These are phyloP conservation scores for Lateolabrax maculatus DNA, from an alignment of 2,797 vertebrate species.

Conservation along the genomic window DNA sequence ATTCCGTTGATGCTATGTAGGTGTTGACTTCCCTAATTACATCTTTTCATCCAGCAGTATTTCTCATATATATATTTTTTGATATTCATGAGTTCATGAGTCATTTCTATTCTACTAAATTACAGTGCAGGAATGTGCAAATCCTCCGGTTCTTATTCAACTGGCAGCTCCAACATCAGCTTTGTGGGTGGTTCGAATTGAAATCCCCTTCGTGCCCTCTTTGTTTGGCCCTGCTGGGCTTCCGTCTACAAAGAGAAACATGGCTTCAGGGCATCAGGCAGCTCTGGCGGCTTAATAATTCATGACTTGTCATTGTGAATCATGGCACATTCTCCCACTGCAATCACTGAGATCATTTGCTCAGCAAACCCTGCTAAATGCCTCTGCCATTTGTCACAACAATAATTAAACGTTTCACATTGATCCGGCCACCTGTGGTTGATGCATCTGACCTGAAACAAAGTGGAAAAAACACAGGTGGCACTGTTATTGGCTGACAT, in stretches of 20 bases:
- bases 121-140: constrained; percentile 14
- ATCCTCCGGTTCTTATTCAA: constrained; percentile 16
- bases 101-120: constrained; percentile 18
- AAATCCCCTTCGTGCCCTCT: constrained; percentile 55
- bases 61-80: background rate
- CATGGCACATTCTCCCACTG: constrained; percentile 54
- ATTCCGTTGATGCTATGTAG: constrained; percentile 5
- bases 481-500: constrained; percentile 7
- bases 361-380: constrained; percentile 64
- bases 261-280: constrained; percentile 57
- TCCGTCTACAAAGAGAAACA: constrained; percentile 63
- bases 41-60: background rate
- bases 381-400: constrained; percentile 72
- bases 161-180: constrained; percentile 16
- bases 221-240: constrained; percentile 65
- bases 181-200: constrained; percentile 51
- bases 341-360: constrained; percentile 69
- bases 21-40: background rate
- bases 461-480: constrained; percentile 58
- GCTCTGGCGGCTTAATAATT: constrained; percentile 75
- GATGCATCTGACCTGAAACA: constrained; percentile 52
- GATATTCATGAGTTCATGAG: constrained; percentile 13
- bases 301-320: constrained; percentile 74
- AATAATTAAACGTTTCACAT: constrained; percentile 74
- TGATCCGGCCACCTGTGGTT: constrained; percentile 71